Evolutionary conservation across 1,140 invertebrate genomes (phyloP).

Genomic region (Holotrichia oblita): DNA sequence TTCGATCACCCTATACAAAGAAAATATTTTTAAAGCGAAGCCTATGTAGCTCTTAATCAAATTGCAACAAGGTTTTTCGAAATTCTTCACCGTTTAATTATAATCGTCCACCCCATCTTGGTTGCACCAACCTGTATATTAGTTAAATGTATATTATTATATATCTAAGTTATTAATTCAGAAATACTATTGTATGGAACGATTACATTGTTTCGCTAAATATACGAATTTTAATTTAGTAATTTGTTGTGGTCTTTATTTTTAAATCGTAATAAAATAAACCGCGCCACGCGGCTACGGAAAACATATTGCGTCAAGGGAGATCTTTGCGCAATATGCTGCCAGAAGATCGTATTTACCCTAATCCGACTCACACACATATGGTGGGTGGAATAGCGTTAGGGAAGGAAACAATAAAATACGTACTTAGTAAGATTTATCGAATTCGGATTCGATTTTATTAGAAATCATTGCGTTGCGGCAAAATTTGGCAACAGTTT

Average conservation of each 20-base stretch:
- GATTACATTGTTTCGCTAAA: no score
- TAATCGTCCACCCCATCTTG: no score
- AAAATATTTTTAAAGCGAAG: no score
- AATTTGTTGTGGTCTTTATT: constrained; percentile 6
- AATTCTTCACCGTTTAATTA: no score
- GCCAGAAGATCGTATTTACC: constrained; percentile 40
- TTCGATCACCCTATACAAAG: no score
- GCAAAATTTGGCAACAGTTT: background rate
- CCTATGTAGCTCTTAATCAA: no score
- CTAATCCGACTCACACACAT: constrained; percentile 43
- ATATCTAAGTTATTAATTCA: no score
- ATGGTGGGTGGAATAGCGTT: constrained; percentile 30
- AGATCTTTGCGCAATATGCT: constrained; percentile 45
- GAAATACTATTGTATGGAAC: no score
- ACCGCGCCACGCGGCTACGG: constrained; percentile 42
- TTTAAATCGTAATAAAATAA: constrained; percentile 42
- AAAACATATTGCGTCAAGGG: constrained; percentile 48
- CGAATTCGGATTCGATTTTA: constrained; percentile 35
- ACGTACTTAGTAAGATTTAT: constrained; percentile 41
- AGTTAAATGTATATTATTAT: no score
- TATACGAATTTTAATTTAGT: constrained; percentile 30
- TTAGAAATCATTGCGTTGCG: constrained; percentile 29
- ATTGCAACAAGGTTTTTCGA: no score
- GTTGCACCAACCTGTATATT: no score
- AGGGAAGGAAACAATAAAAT: constrained; percentile 37